Evolutionary conservation across 2,113 vertebrate genomes (phyloP).

Genomic region (Myocastor coypus): DNA sequence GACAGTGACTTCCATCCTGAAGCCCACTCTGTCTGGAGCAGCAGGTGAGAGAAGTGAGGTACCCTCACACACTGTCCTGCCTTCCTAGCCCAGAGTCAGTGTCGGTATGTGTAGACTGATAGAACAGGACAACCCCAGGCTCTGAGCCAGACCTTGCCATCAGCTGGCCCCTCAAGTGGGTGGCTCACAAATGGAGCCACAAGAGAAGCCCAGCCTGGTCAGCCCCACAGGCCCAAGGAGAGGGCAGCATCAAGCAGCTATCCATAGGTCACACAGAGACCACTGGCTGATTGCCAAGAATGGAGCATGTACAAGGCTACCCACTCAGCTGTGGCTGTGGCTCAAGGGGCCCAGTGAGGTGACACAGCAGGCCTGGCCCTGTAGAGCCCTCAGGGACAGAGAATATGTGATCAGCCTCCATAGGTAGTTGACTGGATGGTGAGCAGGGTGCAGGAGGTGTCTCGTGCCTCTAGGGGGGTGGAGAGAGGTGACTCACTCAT

Average conservation of each 20-base stretch:
- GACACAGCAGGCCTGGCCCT: neutral
- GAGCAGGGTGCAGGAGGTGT: neutral
- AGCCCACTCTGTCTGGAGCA: neutral
- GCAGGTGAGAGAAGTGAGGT: neutral
- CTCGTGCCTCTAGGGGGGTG: neutral
- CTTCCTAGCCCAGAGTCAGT: neutral
- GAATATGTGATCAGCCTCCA: neutral
- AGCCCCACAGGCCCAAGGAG: neutral
- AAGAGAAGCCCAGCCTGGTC: neutral
- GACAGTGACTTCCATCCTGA: neutral
- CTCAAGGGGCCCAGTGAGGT: neutral
- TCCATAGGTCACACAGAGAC: neutral
- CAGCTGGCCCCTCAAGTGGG: neutral
- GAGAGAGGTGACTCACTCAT: conserved; percentile 90
- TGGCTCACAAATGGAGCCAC: neutral
- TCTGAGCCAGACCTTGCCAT: neutral
- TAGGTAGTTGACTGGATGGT: neutral
- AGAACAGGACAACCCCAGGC: neutral
- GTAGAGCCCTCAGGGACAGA: neutral
- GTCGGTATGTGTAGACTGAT: neutral
- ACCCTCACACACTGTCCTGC: neutral
- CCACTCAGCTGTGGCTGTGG: neutral
- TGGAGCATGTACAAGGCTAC: neutral
- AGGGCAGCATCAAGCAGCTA: neutral
- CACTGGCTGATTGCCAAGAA: neutral